Percentiles rank a stretch among this genome's conserved stretches.
These are phyloP conservation scores for Bombus cullumanus DNA, from an alignment of 1,140 invertebrate genomes.

Conservation along the genomic window DNA sequence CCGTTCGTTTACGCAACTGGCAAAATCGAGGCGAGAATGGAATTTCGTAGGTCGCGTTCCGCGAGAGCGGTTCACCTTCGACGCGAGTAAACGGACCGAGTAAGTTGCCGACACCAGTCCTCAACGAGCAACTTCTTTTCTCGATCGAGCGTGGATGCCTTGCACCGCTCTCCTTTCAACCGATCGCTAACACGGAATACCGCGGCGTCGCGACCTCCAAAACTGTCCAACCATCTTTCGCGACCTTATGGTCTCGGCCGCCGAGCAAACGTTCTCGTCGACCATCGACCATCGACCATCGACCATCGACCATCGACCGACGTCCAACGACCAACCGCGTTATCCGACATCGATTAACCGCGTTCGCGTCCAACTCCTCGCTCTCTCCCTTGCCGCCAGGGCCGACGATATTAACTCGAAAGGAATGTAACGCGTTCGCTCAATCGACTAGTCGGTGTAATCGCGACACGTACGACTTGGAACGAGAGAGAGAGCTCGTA, in stretches of 20 bases:
- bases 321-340: no score
- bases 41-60: slow-evolving; percentile 34
- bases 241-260: neutral
- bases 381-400: neutral
- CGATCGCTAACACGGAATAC: neutral
- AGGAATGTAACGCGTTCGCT: slow-evolving; percentile 58
- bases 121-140: no score
- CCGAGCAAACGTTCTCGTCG: neutral
- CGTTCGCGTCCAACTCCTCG: neutral
- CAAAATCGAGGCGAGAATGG: slow-evolving; percentile 14
- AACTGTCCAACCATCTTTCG: neutral
- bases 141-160: no score
- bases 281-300: no score
- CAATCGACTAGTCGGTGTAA: neutral
- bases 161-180: no score
- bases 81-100: neutral
- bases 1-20: neutral
- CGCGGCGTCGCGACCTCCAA: neutral
- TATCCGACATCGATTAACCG: neutral
- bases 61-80: slow-evolving; percentile 38
- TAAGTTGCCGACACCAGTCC: neutral
- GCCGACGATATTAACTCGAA: neutral
- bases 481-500: no score
- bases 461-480: neutral
- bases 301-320: no score